Base-by-base conservation (phyloP, 2,113 vertebrate species). In the Thryonomys swinderianus region DNA sequence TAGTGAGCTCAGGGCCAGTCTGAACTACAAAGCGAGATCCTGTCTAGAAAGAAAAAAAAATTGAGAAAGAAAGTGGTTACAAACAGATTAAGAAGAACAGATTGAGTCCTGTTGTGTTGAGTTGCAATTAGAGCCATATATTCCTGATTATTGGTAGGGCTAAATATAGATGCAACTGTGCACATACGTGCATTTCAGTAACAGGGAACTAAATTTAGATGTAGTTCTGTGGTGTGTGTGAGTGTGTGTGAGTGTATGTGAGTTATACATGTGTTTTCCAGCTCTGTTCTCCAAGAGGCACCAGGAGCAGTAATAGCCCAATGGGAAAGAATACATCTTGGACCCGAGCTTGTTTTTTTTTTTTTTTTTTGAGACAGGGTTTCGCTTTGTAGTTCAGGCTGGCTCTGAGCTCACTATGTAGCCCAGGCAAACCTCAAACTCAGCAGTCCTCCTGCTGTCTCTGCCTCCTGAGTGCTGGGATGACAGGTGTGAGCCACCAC, bases 301-400 rank as follows among this genome's bases (percentile, higher is more conserved):
- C 69, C 64, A 64, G n/a, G 71, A 57, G 25, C 37, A 85, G 73
- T 9, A 88, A 51, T 27, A 59, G 1, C 34, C 64, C 18, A 37
- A 74, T 27, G 62, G 23, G 25, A 69, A 80, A 59, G 10, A 11
- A 45, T 76, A 32, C 2, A 74, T 90, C 64, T 83, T 73, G 16
- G 17, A 80, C 18, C 30, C n/a, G 69, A 61, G 6, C 37, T 78
- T 96, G 42, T 30, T 69, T 95, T 95, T 95, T 85, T n/a, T n/a
- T n/a, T n/a, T n/a, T n/a, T n/a, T n/a, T n/a, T n/a, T n/a, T n/a
- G n/a, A n/a, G n/a, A n/a, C n/a, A n/a, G n/a, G n/a, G n/a, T n/a
- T n/a, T n/a, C n/a, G n/a, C n/a, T n/a, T n/a, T n/a, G n/a, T n/a
- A n/a, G n/a, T n/a, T n/a, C n/a, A n/a, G n/a, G n/a, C n/a, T n/a